Conservation (phyloP, 2,797 vertebrate species). For the Tolypeutes matacus region DNA sequence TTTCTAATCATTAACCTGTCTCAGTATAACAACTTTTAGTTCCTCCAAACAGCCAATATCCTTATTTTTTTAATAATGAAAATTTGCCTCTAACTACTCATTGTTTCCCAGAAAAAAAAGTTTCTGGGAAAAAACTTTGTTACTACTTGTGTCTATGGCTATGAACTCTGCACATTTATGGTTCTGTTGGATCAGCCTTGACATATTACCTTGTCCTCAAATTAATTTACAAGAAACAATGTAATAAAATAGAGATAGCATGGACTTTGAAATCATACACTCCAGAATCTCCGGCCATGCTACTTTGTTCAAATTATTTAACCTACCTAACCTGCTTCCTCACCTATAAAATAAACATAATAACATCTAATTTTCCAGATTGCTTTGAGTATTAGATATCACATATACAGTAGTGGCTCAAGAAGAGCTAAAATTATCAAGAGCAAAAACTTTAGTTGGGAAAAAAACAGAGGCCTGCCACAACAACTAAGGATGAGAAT, state of each 20-base stretch:
- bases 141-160: not conserved
- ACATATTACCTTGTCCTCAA: not conserved
- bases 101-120: not conserved
- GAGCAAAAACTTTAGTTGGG: not conserved
- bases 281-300: not conserved
- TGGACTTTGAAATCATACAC: constrained; percentile 42
- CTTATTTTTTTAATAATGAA: constrained; percentile 32
- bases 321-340: not conserved
- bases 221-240: constrained; percentile 44
- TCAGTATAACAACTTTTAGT: not conserved
- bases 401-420: not conserved
- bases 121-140: not conserved
- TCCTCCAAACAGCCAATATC: constrained; percentile 13
- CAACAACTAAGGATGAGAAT: not conserved
- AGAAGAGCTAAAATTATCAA: not conserved
- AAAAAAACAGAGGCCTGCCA: not conserved
- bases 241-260: not conserved
- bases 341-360: constrained; percentile 3
- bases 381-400: not conserved
- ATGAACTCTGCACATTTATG: not conserved
- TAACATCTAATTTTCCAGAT: not conserved
- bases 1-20: constrained; percentile 11
- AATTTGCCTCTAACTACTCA: not conserved
- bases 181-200: not conserved
- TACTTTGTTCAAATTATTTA: not conserved